Evolutionary conservation across 2,888 invertebrate genomes (phyloP).

Genomic region (Mythimna albipuncta): DNA sequence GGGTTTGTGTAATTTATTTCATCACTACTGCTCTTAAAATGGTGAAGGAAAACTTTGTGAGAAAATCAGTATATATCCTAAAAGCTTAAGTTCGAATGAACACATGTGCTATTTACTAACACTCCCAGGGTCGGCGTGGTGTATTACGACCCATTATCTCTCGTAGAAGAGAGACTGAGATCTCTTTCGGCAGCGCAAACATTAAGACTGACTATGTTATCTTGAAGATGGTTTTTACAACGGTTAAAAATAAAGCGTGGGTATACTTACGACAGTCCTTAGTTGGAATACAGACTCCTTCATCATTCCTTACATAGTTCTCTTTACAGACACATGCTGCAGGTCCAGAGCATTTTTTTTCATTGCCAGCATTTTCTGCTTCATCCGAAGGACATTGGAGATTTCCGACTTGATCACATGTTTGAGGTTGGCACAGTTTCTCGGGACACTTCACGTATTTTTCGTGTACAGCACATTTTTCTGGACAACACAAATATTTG

Average conservation of each 20-base stretch:
- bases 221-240: neutral
- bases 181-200: too few species aligned
- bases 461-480: constrained; percentile 44
- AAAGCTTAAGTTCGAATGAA: too few species aligned
- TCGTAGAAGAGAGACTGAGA: too few species aligned
- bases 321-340: constrained; percentile 48
- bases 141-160: too few species aligned
- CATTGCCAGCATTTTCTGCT: neutral
- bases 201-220: neutral
- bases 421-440: constrained; percentile 48
- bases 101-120: too few species aligned
- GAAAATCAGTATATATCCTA: too few species aligned
- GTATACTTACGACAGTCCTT: constrained; percentile 44
- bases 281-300: constrained; percentile 38
- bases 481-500: constrained; percentile 13
- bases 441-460: constrained; percentile 44
- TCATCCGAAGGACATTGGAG: constrained; percentile 19
- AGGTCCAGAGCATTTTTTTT: constrained; percentile 3
- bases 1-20: too few species aligned
- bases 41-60: too few species aligned
- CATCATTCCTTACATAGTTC: constrained; percentile 42
- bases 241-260: neutral
- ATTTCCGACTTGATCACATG: constrained; percentile 38
- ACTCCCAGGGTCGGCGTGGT: too few species aligned
- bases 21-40: too few species aligned